These are phyloP conservation scores for Mythimna ferrago DNA, from an alignment of 2,888 invertebrate species.

Conservation along the genomic window DNA sequence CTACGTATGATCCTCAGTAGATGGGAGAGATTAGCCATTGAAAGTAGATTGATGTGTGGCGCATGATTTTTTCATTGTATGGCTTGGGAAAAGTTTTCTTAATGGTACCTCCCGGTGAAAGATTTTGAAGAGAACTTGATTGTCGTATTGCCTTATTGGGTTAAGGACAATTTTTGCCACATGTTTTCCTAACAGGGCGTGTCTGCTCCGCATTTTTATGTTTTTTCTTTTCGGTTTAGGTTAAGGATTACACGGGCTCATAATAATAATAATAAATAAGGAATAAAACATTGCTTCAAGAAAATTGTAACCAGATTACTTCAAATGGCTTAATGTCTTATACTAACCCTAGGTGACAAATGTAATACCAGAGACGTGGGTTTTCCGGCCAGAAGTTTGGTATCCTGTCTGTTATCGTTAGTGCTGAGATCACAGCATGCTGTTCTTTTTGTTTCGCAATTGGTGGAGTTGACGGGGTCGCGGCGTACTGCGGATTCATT, in stretches of 20 bases:
- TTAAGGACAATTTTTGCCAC: background rate
- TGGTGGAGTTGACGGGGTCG: too few relatives aligned
- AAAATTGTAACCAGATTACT: too few relatives aligned
- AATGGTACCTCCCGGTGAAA: background rate
- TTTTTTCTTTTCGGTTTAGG: background rate
- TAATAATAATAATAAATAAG: background rate
- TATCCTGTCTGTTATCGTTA: too few relatives aligned
- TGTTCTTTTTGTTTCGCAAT: too few relatives aligned
- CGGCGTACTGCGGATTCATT: too few relatives aligned
- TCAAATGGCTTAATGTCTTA: too few relatives aligned
- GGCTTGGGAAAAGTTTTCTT: conserved; percentile 20
- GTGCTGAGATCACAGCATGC: too few relatives aligned
- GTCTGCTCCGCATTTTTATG: background rate
- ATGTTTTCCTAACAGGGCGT: background rate
- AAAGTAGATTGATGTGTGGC: conserved; percentile 40
- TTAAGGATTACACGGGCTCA: background rate
- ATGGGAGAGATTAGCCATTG: conserved; percentile 39
- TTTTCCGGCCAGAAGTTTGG: too few relatives aligned
- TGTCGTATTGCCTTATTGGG: background rate
- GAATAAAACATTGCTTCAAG: too few relatives aligned
- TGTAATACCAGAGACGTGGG: too few relatives aligned
- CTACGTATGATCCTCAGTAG: background rate
- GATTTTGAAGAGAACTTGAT: conserved; percentile 31
- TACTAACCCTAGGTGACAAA: too few relatives aligned
- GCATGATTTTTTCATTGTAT: conserved; percentile 35